Percentiles rank a stretch among this genome's conserved stretches.
Conservation (phyloP, 2,797 vertebrate species). For the Eulemur coronatus region DNA sequence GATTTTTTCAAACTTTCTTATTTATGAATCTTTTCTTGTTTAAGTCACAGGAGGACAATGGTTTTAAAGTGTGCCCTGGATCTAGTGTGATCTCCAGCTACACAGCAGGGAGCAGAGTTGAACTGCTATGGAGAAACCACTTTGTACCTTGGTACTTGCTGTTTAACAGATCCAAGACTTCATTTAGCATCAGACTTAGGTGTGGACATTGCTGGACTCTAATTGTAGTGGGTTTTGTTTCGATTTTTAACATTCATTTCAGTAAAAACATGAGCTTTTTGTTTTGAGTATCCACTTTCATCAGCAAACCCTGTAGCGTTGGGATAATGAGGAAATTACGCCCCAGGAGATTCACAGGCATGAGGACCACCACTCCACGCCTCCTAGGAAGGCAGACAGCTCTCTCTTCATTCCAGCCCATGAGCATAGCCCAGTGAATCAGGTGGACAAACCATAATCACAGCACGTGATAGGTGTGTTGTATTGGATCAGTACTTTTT, state of each 20-base stretch:
- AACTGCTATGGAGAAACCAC: not conserved
- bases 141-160: not conserved
- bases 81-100: not conserved
- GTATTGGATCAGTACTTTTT: not conserved
- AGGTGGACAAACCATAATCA: not conserved
- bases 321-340: not conserved
- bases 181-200: not conserved
- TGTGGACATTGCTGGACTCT: not conserved
- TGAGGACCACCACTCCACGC: not conserved
- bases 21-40: conserved; percentile 22
- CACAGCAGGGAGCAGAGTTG: not conserved
- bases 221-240: not conserved
- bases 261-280: conserved; percentile 18
- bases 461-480: not conserved
- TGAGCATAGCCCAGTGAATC: not conserved
- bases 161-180: not conserved
- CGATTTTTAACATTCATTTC: conserved; percentile 19
- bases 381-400: not conserved
- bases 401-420: not conserved
- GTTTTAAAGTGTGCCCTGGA: not conserved
- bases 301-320: not conserved
- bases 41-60: conserved; percentile 1
- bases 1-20: not conserved
- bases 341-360: not conserved
- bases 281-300: not conserved